Percentiles rank a stretch among this genome's conserved stretches.
phyloP scores from a whole-genome alignment of 2,113 vertebrate species.

The Malurus elegans region DNA sequence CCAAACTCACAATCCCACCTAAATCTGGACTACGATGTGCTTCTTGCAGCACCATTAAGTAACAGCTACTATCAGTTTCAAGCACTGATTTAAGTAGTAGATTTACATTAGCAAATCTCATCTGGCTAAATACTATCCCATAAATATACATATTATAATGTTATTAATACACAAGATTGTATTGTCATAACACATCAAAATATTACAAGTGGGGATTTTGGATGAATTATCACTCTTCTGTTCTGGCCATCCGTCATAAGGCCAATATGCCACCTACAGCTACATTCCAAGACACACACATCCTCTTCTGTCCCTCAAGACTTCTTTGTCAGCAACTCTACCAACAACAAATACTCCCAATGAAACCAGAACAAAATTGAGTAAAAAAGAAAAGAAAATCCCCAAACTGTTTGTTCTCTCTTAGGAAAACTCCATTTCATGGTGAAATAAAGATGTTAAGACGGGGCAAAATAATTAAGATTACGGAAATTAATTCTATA shows the following conservation, averaged over 20 bases:
- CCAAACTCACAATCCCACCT: background rate
- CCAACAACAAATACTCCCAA: background rate
- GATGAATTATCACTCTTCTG: background rate
- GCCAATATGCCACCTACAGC: background rate
- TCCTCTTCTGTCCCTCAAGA: background rate
- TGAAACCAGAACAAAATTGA: background rate
- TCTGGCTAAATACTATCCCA: background rate
- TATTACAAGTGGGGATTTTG: background rate
- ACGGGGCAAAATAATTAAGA: constrained; percentile 35
- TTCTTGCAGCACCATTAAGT: background rate
- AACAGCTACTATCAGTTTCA: background rate
- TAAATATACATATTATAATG: background rate
- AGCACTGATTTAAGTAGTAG: background rate
- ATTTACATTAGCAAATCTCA: constrained; percentile 12
- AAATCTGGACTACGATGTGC: background rate
- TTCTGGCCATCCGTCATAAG: background rate
- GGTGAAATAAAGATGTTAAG: background rate
- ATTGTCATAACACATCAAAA: background rate
- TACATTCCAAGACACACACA: background rate
- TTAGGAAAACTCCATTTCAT: background rate
- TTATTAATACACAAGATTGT: background rate
- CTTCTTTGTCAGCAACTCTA: background rate
- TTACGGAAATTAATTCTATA: constrained; percentile 39
- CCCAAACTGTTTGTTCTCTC: background rate
- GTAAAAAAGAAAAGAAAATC: background rate